Base-by-base conservation (phyloP, 2,797 vertebrate species). In the Myripristis murdjan region DNA sequence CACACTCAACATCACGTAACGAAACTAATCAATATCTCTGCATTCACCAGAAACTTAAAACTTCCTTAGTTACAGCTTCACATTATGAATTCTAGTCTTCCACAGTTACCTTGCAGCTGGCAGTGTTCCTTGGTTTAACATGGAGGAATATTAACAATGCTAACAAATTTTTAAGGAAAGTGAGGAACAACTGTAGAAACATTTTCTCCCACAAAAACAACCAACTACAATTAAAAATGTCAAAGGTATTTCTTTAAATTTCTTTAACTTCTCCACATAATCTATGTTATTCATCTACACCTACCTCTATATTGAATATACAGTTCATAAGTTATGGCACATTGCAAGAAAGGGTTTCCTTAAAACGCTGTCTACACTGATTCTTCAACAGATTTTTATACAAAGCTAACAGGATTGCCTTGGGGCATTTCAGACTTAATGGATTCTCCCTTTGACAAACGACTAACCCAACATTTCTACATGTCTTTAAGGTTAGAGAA, bases 321-420 rank as follows among this genome's bases (percentile, higher is more conserved):
- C 39, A 68, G 0, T 35, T 57, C 49, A 52, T n/a, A 31, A 58
- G 9, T 78, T 77, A 90, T 92, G 91, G 89, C 89, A 91, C 91
- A 22, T 67, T 53, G 57, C 28, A 18, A 75, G 49, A 57, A 70
- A 26, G 43, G 23, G 26, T 61, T 56, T 56, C 52, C 57, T 44
- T 48, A 2, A 60, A 54, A 61, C 37, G 10, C 48, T 8, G 62
- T 16, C 12, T 14, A 28, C 9, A 47, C 18, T 44, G 14, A 64
- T 31, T 64, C 3, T 56, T 57, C 5, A 51, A 35, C 5, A 51
- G 28, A 15, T 64, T 64, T 54, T 66, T 57, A 70, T 58, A 76
- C 8, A 41, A 4, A 57, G 11, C 35, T 53, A 41, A 18, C 24
- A n/a, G 37, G 41, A 16, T 7, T 31, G 44, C 41, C 41, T 16